A percentile compares a stretch with the other conserved stretches of the same genome.
Evolutionary conservation across 1,140 invertebrate genomes (phyloP).

Genomic region (Danaus plexippus): DNA sequence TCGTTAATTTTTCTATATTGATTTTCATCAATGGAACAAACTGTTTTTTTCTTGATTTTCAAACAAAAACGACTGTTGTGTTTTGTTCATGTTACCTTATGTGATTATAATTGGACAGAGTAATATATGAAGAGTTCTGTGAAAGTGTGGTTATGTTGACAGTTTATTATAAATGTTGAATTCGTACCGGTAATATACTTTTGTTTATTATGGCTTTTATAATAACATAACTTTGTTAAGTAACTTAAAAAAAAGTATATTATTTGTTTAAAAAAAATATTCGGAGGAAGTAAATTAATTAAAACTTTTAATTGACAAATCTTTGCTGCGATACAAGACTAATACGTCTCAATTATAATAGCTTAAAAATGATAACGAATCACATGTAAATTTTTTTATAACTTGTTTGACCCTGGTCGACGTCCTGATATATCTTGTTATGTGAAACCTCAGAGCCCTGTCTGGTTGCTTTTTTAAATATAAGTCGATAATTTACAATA

Average conservation of each 20-base stretch:
- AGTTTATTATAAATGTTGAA: slow-evolving; percentile 17
- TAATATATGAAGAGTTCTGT: slow-evolving; percentile 22
- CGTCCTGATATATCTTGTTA: slow-evolving; percentile 8
- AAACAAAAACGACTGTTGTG: slow-evolving; percentile 12
- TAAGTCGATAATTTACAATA: slow-evolving; percentile 3
- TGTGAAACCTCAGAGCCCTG: slow-evolving; percentile 20
- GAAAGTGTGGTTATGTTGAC: slow-evolving; percentile 58
- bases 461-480: slow-evolving; percentile 5
- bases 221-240: no score
- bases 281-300: no score
- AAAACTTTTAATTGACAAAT: no score
- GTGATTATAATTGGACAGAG: slow-evolving; percentile 19
- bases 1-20: slow-evolving; percentile 25
- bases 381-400: slow-evolving; percentile 6
- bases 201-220: not conserved
- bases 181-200: slow-evolving; percentile 14
- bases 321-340: no score
- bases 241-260: no score
- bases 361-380: not conserved
- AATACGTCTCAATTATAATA: no score
- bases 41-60: slow-evolving; percentile 19
- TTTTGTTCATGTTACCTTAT: slow-evolving; percentile 20
- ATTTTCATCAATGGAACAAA: slow-evolving; percentile 40
- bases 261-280: no score
- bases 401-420: slow-evolving; percentile 22